A percentile compares a stretch with the other conserved stretches of the same genome.
Evolutionary conservation across 2,797 vertebrate species (phyloP).

Genomic region (Picus viridis): DNA sequence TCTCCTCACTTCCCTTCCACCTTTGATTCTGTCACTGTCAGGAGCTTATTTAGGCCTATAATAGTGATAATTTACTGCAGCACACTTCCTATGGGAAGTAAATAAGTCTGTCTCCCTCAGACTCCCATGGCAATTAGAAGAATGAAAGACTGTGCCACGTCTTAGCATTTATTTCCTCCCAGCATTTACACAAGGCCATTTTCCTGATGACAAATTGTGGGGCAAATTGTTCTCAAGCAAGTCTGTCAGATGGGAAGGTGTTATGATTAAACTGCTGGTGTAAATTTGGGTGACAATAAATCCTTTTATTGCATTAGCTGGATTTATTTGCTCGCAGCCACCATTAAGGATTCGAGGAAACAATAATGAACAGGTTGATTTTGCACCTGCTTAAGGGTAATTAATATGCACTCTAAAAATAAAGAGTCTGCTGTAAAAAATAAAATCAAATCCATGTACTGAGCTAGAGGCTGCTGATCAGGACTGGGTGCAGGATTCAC

Average conservation of each 20-base stretch:
- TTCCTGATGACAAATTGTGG: slow-evolving; percentile 79
- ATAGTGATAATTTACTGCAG: slow-evolving; percentile 83
- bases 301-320: slow-evolving; percentile 78
- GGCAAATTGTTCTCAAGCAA: slow-evolving; percentile 81
- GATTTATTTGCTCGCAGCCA: slow-evolving; percentile 76
- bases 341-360: slow-evolving; percentile 73
- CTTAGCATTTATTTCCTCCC: slow-evolving; percentile 82
- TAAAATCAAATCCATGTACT: background rate
- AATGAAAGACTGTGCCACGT: slow-evolving; percentile 78
- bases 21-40: slow-evolving; percentile 65
- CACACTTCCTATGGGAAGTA: slow-evolving; percentile 81
- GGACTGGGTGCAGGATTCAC: background rate
- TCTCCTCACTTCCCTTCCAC: background rate
- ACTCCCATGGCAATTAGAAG: slow-evolving; percentile 84
- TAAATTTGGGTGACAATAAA: slow-evolving; percentile 81
- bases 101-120: slow-evolving; percentile 84
- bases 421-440: slow-evolving; percentile 13
- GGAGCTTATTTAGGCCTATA: slow-evolving; percentile 70
- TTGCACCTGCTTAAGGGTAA: slow-evolving; percentile 77
- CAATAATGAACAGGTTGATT: slow-evolving; percentile 77
- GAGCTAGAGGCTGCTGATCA: slow-evolving; percentile 28
- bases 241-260: slow-evolving; percentile 79
- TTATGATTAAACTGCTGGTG: slow-evolving; percentile 77
- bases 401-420: slow-evolving; percentile 74
- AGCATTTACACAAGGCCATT: slow-evolving; percentile 81